Percentiles rank a stretch among this genome's conserved stretches.
These are phyloP conservation scores for Tenodera sinensis DNA, from an alignment of 2,888 invertebrate genomes.

Conservation along the genomic window DNA sequence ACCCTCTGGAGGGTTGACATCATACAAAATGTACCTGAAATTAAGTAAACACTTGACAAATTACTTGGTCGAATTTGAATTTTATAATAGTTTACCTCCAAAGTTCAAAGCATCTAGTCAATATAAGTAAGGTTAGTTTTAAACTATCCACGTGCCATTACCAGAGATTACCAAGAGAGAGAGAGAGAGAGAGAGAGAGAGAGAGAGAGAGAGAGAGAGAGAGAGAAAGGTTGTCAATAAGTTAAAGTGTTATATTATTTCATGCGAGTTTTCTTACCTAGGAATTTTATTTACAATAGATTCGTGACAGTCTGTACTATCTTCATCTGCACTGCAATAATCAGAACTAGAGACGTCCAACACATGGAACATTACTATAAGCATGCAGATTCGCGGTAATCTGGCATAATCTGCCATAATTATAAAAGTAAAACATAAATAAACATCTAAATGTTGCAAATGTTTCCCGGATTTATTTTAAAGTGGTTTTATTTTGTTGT, in stretches of 20 bases:
- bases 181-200: background rate
- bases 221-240: background rate
- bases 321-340: background rate
- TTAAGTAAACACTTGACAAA: background rate
- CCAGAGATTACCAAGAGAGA: background rate
- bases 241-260: background rate
- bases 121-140: background rate
- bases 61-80: background rate
- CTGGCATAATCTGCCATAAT: background rate
- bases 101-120: too few species aligned
- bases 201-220: background rate
- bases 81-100: background rate
- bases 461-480: background rate
- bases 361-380: background rate
- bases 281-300: background rate
- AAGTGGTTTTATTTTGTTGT: too few species aligned
- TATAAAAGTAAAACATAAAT: background rate
- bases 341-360: background rate
- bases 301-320: background rate
- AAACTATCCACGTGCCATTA: background rate
- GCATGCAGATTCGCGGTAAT: background rate
- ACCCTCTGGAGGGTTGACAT: constrained; percentile 93
- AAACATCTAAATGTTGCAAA: background rate
- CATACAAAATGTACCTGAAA: constrained; percentile 79
- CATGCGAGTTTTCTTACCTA: background rate